Base-by-base conservation (phyloP, 2,113 vertebrate species). In the Syngnathoides biaculeatus region DNA sequence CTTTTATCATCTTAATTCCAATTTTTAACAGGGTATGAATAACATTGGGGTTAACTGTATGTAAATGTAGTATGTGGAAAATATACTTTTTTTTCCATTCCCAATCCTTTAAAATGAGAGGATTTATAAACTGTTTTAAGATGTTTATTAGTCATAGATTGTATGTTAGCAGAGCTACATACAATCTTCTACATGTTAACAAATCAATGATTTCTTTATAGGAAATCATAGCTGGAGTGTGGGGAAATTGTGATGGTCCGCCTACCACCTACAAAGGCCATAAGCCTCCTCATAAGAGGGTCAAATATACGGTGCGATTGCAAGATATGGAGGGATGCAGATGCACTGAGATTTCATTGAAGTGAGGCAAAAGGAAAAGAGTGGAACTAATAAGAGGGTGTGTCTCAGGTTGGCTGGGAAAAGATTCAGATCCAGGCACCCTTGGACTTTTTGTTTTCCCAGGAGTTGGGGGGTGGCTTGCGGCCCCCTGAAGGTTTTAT, bases 311-410 rank as follows among this genome's bases (percentile, higher is more conserved):
- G 65, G 75, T 79, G 62, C 12, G 40, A 80, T 79, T 75, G 72
- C 45, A 62, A 62, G 59, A 58, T 65, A 71, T 19, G 48, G 60
- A 48, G 67, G 67, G 64, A 56, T 50, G 67, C 62, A 77, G 78
- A 58, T 69, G 67, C 68, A 50, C 57, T 48, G 71, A 14, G 55
- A 57, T 30, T 57, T 57, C 77, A 71, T 79, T 55, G 48, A 65
- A 61, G 64, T 75, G 40, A 74, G 53, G 75, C 52, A 73, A 73
- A 75, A 26, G 65, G 74, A 73, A 74, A 65, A 59, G 80, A 72
- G 80, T 88, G 89, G 88, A 92, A 91, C 90, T 92, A 91, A 91
- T 83, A 81, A 79, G 83, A 57, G 78, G 89, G 89, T 67, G 84
- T 88, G 79, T 26, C 74, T 60, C 19, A 2, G 66, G 59, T 69